phyloP scores from a whole-genome alignment of 2,113 vertebrate genomes.

The Aegithalos caudatus region DNA sequence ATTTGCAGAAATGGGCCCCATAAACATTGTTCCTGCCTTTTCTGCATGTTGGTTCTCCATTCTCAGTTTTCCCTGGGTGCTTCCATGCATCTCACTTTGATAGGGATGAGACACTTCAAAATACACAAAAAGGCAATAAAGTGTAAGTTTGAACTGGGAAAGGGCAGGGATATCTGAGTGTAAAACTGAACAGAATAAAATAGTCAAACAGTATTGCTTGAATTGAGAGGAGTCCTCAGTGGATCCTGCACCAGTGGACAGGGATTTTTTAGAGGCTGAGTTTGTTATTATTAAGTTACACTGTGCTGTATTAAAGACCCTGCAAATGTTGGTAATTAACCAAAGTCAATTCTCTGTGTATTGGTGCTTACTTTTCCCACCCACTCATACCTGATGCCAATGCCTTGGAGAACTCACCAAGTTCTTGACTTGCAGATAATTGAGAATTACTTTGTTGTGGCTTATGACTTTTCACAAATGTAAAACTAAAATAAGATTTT shows the following conservation, averaged over 20 bases:
- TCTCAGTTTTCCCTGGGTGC: neutral
- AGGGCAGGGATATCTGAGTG: neutral
- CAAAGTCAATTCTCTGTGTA: neutral
- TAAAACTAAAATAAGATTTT: neutral
- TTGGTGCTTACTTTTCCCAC: neutral
- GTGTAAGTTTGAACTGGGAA: neutral
- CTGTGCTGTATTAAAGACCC: neutral
- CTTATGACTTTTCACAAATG: neutral
- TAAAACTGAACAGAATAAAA: neutral
- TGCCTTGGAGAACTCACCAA: neutral
- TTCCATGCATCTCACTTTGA: neutral
- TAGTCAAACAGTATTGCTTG: neutral
- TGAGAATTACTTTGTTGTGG: neutral
- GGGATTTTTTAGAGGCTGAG: neutral
- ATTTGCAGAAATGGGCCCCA: neutral
- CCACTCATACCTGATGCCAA: neutral
- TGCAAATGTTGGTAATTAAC: neutral
- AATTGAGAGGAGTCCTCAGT: neutral
- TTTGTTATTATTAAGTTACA: rapidly evolving
- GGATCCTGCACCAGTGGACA: neutral
- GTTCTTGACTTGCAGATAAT: neutral
- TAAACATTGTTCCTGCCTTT: neutral
- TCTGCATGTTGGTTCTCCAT: rapidly evolving
- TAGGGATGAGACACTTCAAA: neutral
- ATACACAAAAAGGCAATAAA: too few relatives aligned